phyloP scores from a whole-genome alignment of 2,888 invertebrate species.

The Drosophila prostipennis region DNA sequence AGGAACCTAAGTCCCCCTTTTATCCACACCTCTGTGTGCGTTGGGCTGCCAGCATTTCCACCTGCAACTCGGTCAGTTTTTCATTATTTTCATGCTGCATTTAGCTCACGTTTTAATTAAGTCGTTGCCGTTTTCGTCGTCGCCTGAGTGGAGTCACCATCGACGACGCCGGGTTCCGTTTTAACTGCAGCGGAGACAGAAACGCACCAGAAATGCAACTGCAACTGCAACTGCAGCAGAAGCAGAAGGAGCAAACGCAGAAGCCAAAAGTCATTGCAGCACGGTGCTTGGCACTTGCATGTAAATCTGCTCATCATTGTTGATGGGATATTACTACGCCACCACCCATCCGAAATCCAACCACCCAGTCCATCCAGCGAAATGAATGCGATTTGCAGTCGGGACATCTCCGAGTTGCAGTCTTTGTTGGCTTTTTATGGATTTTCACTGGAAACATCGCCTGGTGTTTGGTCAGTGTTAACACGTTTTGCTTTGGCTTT shows the following conservation, averaged over 20 bases:
- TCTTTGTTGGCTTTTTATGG: constrained; percentile 69
- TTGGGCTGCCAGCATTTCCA: constrained; percentile 43
- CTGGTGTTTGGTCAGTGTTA: constrained; percentile 52
- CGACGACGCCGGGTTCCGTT: constrained; percentile 36
- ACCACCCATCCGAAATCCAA: constrained; percentile 12
- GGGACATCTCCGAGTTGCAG: constrained; percentile 63
- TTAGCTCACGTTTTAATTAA: constrained; percentile 81
- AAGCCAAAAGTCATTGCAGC: constrained; percentile 43
- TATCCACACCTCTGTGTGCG: constrained; percentile 18
- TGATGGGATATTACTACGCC: constrained; percentile 77
- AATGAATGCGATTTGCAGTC: constrained; percentile 83
- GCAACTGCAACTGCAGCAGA: constrained; percentile 17
- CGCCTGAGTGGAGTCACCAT: constrained; percentile 26
- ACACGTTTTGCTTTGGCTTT: constrained; percentile 65
- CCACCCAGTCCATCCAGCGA: constrained; percentile 13
- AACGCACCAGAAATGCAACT: constrained; percentile 11
- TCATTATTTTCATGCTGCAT: constrained; percentile 79
- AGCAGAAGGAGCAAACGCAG: constrained; percentile 18
- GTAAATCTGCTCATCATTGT: constrained; percentile 83
- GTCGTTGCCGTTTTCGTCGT: constrained; percentile 52
- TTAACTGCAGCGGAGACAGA: constrained; percentile 28
- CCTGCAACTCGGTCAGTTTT: constrained; percentile 75
- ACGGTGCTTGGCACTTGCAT: constrained; percentile 73
- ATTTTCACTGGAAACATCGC: constrained; percentile 60
- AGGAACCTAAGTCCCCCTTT: not conserved